Evolutionary conservation across 2,888 invertebrate species (phyloP), one percentile per base, ranked within the genome.

Genomic region (Ennomos fuscantarius): DNA sequence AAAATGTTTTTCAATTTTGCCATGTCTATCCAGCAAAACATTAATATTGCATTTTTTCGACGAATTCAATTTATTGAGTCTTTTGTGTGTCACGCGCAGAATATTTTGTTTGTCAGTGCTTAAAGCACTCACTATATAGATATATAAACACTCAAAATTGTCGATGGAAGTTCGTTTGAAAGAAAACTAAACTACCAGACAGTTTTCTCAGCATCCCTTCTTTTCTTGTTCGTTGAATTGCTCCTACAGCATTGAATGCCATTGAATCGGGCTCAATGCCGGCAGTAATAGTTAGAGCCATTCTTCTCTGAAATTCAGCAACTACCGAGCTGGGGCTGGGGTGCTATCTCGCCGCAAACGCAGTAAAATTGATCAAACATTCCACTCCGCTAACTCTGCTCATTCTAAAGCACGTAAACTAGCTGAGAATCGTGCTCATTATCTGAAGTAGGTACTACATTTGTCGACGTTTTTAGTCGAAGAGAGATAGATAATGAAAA

Each of bases 361-460:
- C 65, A 69, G 69, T 78, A 73, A 78, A 78, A 76, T 78, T 75
- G 77, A 80, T 78, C 76, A 65, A 66, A 58, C 66, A 72, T 76
- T 76, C 72, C 69, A 53, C 70, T 71, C 61, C 65, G 66, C 63
- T 75, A 68, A 72, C 60, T 74, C 65, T 60, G 63, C 48, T 47
- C 55, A 44, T 41, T 52, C 45, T 15, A 39, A 43, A 50, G 48
- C 34, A 43, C 36, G 36, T 51, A 45, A 48, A 55, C 34, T 31
- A 49, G 8, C 41, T 46, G 41, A n/a, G 8, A 32, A 24, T 6
- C 5, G 24, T 24, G 24, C 24, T 24, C 10, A n/a, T 49, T 9
- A 42, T 40, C 50, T 46, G 24, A 42, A 34, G 44, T 42, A 12
- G n/a, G n/a, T n/a, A n/a, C n/a, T n/a, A 46, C 11, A 46, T 32